Evolutionary conservation across 2,113 vertebrate genomes (phyloP).

Genomic region (Cephalopterus ornatus): DNA sequence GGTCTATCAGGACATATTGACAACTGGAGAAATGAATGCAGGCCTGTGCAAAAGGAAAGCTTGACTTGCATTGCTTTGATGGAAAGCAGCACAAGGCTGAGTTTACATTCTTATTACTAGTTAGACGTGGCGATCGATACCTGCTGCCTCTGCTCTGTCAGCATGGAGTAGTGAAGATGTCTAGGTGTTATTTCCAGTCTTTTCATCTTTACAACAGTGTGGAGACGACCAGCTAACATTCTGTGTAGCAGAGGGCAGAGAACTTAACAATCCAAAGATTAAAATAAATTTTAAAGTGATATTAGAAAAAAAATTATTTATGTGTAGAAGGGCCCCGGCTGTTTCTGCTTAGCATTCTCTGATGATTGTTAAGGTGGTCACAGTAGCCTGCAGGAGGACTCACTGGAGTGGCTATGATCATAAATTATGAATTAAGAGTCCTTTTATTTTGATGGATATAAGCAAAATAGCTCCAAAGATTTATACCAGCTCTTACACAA

Average conservation of each 20-base stretch:
- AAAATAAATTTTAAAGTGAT: neutral
- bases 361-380: neutral
- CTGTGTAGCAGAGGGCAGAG: neutral
- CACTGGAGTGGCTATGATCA: neutral
- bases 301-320: neutral
- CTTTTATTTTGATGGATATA: neutral
- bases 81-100: slow-evolving; percentile 43
- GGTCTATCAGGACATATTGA: slow-evolving; percentile 77
- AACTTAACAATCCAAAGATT: neutral
- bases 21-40: slow-evolving; percentile 74
- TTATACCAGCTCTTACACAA: neutral
- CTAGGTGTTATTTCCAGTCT: neutral
- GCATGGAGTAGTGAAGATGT: neutral
- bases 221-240: neutral
- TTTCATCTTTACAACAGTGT: neutral
- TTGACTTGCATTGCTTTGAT: slow-evolving; percentile 45
- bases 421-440: neutral
- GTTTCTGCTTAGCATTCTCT: neutral
- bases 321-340: neutral
- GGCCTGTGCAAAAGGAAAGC: slow-evolving; percentile 7
- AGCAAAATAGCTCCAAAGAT: neutral
- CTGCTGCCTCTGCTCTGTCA: slow-evolving; percentile 42
- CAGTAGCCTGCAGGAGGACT: neutral
- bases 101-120: slow-evolving; percentile 68
- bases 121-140: slow-evolving; percentile 46